These are phyloP conservation scores for Notarius lentiginosus DNA, from an alignment of 2,113 vertebrate species.

Conservation along the genomic window DNA sequence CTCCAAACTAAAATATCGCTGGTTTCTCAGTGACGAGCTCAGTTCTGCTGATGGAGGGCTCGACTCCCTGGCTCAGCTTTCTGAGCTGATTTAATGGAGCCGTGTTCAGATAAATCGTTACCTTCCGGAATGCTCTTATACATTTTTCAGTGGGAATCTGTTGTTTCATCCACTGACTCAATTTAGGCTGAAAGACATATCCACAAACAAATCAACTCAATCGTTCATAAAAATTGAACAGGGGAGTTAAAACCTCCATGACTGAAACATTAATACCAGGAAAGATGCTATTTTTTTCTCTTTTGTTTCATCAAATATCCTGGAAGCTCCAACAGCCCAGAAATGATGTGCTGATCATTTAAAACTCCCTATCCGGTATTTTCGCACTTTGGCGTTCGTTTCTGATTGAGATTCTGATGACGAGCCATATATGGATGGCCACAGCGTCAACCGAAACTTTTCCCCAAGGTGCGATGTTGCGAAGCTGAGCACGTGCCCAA, in stretches of 20 bases:
- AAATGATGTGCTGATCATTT: background rate
- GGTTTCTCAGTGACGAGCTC: background rate
- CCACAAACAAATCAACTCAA: background rate
- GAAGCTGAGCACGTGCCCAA: conserved; percentile 6
- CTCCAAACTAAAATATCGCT: background rate
- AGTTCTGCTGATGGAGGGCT: conserved; percentile 4
- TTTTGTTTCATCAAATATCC: conserved; percentile 6
- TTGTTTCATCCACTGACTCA: conserved; percentile 49
- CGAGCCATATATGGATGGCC: background rate
- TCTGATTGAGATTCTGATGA: background rate
- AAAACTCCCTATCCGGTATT: background rate
- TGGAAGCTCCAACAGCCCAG: background rate
- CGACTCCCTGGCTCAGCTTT: background rate
- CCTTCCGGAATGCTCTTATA: conserved; percentile 41
- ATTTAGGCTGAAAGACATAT: background rate
- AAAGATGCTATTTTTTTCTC: background rate
- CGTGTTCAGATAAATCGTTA: conserved; percentile 55
- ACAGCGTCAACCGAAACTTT: background rate
- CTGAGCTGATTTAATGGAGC: conserved; percentile 25
- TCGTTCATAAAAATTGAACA: conserved; percentile 3
- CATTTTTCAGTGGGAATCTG: conserved; percentile 59
- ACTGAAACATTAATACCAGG: background rate
- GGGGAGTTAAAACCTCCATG: background rate
- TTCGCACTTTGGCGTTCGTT: background rate
- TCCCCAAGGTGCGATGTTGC: background rate